phyloP scores from a whole-genome alignment of 2,888 invertebrate genomes.

The Tenthredo notha region DNA sequence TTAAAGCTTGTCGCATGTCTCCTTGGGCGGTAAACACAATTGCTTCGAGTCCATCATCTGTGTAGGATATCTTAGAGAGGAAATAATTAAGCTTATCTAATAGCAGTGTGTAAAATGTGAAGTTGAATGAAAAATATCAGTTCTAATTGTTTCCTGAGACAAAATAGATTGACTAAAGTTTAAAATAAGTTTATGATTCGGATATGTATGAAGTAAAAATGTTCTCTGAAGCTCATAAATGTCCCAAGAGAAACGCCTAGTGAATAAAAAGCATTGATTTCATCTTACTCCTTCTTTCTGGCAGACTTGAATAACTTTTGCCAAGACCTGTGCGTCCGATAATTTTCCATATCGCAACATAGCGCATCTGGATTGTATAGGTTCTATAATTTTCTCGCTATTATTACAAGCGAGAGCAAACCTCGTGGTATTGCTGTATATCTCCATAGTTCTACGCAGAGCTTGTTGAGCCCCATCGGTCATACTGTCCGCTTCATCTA shows the following conservation, averaged over 20 bases:
- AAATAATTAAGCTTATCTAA: neutral
- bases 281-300: conserved; percentile 84
- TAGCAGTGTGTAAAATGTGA: neutral
- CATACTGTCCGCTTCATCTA: conserved; percentile 99
- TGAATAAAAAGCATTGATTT: conserved; percentile 24
- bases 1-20: conserved; percentile 98
- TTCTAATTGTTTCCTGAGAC: neutral
- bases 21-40: conserved; percentile 99
- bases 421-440: conserved; percentile 97
- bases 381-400: conserved; percentile 99
- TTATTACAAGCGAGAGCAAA: conserved; percentile 99
- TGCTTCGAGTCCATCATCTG: conserved; percentile 96
- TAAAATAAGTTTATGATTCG: neutral
- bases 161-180: neutral
- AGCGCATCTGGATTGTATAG: conserved; percentile 99
- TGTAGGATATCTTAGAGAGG: conserved; percentile 85
- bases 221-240: neutral
- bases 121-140: neutral
- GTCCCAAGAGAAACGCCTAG: neutral
- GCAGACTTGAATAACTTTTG: conserved; percentile 89
- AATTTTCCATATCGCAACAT: conserved; percentile 95
- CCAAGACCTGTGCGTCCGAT: conserved; percentile 93
- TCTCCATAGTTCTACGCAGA: conserved; percentile 98
- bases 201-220: neutral
- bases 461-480: conserved; percentile 99